A percentile compares a stretch with the other conserved stretches of the same genome.
These are phyloP conservation scores for Drosophila tristis DNA, from an alignment of 1,140 invertebrate species.

Conservation along the genomic window DNA sequence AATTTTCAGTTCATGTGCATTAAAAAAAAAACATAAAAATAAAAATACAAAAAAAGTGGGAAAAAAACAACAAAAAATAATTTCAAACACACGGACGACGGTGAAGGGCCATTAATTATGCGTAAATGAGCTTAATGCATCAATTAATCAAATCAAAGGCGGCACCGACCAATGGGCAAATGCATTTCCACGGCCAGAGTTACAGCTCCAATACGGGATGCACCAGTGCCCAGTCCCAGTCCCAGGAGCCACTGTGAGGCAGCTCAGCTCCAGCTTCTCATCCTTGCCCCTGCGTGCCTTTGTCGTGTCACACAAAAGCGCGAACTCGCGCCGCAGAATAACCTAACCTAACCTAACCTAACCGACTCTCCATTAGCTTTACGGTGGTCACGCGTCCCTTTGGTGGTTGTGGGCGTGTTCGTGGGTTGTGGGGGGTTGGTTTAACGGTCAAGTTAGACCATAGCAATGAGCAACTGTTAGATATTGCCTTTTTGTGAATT, in stretches of 20 bases:
- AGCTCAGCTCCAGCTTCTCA: conserved; percentile 14
- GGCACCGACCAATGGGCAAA: conserved; percentile 39
- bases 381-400: conserved; percentile 24
- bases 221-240: neutral
- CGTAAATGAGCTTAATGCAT: conserved; percentile 81
- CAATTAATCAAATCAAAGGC: conserved; percentile 81
- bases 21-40: conserved; percentile 45
- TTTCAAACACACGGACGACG: conserved; percentile 41
- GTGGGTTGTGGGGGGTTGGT: no score
- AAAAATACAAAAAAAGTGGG: conserved; percentile 1
- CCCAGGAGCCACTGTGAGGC: neutral
- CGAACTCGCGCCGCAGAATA: conserved; percentile 53
- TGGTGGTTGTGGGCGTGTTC: neutral
- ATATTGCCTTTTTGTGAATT: neutral
- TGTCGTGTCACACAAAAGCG: conserved; percentile 73
- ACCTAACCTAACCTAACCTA: conserved; percentile 25
- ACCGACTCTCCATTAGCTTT: conserved; percentile 26
- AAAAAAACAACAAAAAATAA: conserved; percentile 9
- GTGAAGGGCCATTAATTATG: conserved; percentile 77
- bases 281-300: conserved; percentile 43
- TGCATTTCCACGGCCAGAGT: neutral
- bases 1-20: conserved; percentile 17
- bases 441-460: neutral
- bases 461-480: conserved; percentile 12
- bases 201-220: conserved; percentile 13